Base-by-base conservation (phyloP, 2,797 vertebrate species). In the Macropus fuliginosus region DNA sequence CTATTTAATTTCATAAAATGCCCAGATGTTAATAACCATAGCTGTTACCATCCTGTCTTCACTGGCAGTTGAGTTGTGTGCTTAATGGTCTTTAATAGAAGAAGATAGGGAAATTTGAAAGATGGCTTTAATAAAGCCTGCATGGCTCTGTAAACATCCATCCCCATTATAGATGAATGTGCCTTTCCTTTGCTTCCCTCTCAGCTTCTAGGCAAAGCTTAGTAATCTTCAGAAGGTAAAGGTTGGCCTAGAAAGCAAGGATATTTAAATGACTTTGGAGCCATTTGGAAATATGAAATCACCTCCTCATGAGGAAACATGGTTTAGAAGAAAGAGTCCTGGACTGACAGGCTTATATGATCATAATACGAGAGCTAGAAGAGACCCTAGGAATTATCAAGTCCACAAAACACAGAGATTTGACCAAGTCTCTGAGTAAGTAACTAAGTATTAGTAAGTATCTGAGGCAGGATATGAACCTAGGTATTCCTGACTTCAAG, bases 161-260 rank as follows among this genome's bases (percentile, higher is more conserved):
- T 94, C 96, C 93, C 74, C 74, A 94, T 96, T 95, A 62, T 96
- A 95, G 55, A 93, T 94, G 97, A 96, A 59, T 52, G 18, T 52
- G 46, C 13, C 56, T 97, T 97, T 98, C 97, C 96, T 97, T 97
- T 97, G 90, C 92, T 96, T 57, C 97, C 87, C 16, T 56, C 89
- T 74, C 3, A 50, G 97, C 96, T 95, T 93, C 95, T 95, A 91
- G 93, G 94, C 94, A 97, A 97, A 95, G 97, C 66, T 92, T 34
- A 91, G 91, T 81, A 91, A 52, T 95, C 92, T 97, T 81, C 91
- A 96, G 87, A 74, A 97, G 96, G 95, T 40, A 97, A 90, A 96
- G 97, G 87, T 92, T 66, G 95, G 55, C 93, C 95, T 55, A 97
- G 97, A 96, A 96, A 91, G 56, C 89, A 95, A 94, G 95, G 92